Evolutionary conservation across 2,888 invertebrate species (phyloP), one percentile per base, ranked within the genome.

Genomic region (Idaea straminata): DNA sequence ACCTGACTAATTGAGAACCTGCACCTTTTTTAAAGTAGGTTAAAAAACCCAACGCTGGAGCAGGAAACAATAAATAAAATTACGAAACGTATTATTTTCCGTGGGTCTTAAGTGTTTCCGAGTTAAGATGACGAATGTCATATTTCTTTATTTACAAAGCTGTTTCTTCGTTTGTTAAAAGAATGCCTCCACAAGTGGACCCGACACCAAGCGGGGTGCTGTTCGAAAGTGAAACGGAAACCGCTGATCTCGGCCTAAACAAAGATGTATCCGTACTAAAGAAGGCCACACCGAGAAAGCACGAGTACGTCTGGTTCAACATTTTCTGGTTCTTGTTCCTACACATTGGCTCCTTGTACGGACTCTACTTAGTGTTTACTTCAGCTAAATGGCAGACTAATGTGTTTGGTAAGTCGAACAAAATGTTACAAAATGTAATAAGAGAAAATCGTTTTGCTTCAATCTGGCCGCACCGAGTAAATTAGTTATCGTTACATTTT

Each of bases 251-350:
- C 15, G 95, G 94, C 0, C 82, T 95, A 6, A 93, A 84, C 60
- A 94, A 94, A 81, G 94, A 95, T 71, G 93, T 94, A 15, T 89
- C 91, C 0, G 84, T 86, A 10, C 79, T 94, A 63, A 94, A 94
- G 75, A 86, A 90, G 6, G 93, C 94, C 0, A 86, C 93, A 0
- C 88, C 92, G 0, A 88, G 87, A 68, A 92, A 94, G 76, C 82
- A 93, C 64, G 87, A 94, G 74, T 86, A 95, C 59, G 96, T 96
- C 4, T 96, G 96, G 96, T 93, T 95, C 76, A 96, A 96, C 78
- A 95, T 96, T 57, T 80, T 94, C 5, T 93, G 96, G 77, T 96
- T 96, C 80, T 77, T 89, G 0, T 95, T 94, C 73, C 90, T 96
- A 34, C 96, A 96, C 81, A 68, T 93, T 4, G 94, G 94, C 0